phyloP scores from a whole-genome alignment of 2,888 invertebrate species.

The Metopia argyrocephala region DNA sequence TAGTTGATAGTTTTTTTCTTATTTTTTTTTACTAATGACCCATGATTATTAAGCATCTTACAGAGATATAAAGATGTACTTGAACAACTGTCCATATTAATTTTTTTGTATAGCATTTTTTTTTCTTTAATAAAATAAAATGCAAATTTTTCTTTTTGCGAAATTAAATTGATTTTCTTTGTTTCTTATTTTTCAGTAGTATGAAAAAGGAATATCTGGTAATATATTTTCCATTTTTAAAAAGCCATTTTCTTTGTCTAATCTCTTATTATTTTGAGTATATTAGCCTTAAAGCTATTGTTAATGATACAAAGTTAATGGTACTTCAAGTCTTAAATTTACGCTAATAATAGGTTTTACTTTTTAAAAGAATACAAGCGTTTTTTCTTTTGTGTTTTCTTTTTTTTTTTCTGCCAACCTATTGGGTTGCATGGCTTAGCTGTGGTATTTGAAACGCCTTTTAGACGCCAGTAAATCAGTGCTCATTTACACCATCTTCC shows the following conservation, averaged over 20 bases:
- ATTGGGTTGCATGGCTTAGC: too few species aligned
- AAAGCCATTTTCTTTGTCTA: too few species aligned
- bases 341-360: conserved; percentile 55
- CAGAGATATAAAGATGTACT: not conserved
- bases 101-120: not conserved
- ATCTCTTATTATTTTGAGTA: conserved; percentile 11
- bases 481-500: conserved; percentile 61
- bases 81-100: not conserved
- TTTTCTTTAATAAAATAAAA: conserved; percentile 20
- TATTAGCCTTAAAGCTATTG: conserved; percentile 47
- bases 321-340: conserved; percentile 16
- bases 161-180: conserved; percentile 19
- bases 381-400: not conserved
- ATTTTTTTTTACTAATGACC: conserved; percentile 41
- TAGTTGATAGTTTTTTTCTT: too few species aligned
- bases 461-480: conserved; percentile 55
- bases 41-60: conserved; percentile 26
- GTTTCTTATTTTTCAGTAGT: not conserved
- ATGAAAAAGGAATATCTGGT: not conserved
- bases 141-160: conserved; percentile 18
- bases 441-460: conserved; percentile 35
- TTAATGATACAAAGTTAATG: conserved; percentile 42
- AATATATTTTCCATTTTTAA: not conserved
- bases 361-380: conserved; percentile 5
- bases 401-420: conserved; percentile 13